Conservation (phyloP, 2,888 invertebrate genomes). For the Polydrusus cervinus region DNA sequence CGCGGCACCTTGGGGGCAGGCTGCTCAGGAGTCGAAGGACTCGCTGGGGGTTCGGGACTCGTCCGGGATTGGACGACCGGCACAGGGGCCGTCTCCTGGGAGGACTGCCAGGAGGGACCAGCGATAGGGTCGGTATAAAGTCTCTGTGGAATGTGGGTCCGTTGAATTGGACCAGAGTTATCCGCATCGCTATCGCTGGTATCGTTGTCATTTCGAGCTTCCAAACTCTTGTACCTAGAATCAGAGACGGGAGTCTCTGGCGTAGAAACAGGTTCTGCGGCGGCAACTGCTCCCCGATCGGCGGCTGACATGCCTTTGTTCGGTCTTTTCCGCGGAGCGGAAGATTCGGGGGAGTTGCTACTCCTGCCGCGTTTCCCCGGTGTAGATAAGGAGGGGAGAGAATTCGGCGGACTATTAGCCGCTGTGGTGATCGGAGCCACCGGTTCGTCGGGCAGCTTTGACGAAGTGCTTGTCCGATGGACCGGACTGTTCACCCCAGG, state of each 20-base stretch:
- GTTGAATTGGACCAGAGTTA: background rate
- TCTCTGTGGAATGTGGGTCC: background rate
- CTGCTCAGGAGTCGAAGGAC: background rate
- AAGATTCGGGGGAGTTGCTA: background rate
- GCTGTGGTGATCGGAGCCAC: background rate
- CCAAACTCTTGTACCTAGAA: background rate
- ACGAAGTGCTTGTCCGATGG: no score
- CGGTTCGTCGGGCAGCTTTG: background rate
- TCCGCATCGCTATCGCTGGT: background rate
- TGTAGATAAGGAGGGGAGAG: background rate
- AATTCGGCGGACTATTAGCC: background rate
- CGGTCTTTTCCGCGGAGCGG: background rate
- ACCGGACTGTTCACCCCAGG: no score
- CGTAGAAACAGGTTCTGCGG: background rate
- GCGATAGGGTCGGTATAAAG: background rate
- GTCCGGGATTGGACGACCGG: background rate
- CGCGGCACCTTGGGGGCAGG: background rate
- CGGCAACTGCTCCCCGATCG: background rate
- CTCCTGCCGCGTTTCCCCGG: background rate
- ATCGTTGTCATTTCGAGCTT: background rate
- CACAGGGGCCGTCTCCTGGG: constrained; percentile 14
- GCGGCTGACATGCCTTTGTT: background rate
- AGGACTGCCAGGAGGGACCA: constrained; percentile 20
- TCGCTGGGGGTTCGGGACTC: background rate
- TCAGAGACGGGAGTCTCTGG: background rate